These are phyloP conservation scores for Erythrocercus mccallii DNA, from an alignment of 2,113 vertebrate species.

Conservation along the genomic window DNA sequence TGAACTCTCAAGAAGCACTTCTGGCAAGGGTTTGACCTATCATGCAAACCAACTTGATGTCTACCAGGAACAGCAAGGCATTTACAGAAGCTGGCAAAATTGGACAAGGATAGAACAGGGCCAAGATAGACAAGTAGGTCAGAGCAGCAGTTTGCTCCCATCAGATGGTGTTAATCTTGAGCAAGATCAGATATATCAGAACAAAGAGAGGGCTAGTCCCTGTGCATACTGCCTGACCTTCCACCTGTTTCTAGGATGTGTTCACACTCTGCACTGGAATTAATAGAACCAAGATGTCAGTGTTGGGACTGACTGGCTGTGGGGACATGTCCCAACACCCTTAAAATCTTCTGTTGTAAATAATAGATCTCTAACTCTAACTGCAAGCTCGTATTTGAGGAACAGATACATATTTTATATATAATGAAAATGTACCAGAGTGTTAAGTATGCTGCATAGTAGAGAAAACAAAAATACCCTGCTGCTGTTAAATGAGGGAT, in stretches of 20 bases:
- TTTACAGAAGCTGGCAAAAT: background rate
- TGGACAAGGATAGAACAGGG: background rate
- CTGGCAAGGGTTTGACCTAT: background rate
- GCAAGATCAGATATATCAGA: background rate
- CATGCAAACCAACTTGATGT: background rate
- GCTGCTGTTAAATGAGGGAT: background rate
- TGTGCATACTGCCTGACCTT: background rate
- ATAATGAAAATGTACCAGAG: background rate
- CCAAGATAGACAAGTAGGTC: background rate
- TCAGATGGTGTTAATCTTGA: background rate
- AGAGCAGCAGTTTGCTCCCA: background rate
- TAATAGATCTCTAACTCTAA: background rate
- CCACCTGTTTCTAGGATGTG: background rate
- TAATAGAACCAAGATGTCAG: background rate
- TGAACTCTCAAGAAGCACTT: background rate
- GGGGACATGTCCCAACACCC: background rate
- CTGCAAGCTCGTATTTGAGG: background rate
- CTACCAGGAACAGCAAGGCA: background rate
- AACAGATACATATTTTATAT: background rate
- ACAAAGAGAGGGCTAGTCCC: background rate
- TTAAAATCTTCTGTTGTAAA: background rate
- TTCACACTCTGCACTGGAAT: background rate
- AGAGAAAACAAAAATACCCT: background rate
- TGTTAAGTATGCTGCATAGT: background rate
- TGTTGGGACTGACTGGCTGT: accelerated